Conservation (phyloP, 2,797 vertebrate genomes). For the Rhinatrema bivittatum region DNA sequence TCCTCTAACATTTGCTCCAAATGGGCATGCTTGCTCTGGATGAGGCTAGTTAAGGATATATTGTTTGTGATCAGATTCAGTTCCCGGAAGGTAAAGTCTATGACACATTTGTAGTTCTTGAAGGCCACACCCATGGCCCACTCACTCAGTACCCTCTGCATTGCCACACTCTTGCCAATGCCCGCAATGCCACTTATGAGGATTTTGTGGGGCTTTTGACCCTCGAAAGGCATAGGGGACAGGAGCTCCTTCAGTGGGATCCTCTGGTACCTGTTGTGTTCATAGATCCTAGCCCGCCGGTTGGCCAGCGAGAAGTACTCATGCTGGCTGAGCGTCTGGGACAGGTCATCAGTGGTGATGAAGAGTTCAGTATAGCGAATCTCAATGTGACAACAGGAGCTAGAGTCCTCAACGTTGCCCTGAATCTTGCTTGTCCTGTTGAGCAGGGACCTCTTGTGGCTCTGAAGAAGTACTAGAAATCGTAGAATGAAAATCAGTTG, state of each 20-base stretch:
- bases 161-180: constrained; percentile 50
- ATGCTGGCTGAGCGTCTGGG: constrained; percentile 28
- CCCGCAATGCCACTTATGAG: constrained; percentile 57
- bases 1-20: constrained; percentile 25
- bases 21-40: constrained; percentile 36
- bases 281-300: constrained; percentile 47
- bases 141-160: constrained; percentile 50
- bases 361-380: constrained; percentile 59
- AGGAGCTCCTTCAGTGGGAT: constrained; percentile 34
- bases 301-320: constrained; percentile 53
- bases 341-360: constrained; percentile 42
- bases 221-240: constrained; percentile 5
- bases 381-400: constrained; percentile 48
- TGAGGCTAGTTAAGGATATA: constrained; percentile 41
- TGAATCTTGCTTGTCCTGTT: constrained; percentile 41
- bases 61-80: constrained; percentile 34
- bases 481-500: too few relatives aligned
- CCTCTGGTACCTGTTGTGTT: constrained; percentile 47
- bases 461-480: constrained; percentile 38
- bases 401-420: constrained; percentile 32
- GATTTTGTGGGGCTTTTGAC: constrained; percentile 35
- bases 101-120: constrained; percentile 40
- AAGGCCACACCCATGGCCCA: constrained; percentile 55
- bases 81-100: constrained; percentile 52
- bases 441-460: constrained; percentile 46